Evolutionary conservation across 2,797 vertebrate genomes (phyloP).

Genomic region (Danionella dracula): DNA sequence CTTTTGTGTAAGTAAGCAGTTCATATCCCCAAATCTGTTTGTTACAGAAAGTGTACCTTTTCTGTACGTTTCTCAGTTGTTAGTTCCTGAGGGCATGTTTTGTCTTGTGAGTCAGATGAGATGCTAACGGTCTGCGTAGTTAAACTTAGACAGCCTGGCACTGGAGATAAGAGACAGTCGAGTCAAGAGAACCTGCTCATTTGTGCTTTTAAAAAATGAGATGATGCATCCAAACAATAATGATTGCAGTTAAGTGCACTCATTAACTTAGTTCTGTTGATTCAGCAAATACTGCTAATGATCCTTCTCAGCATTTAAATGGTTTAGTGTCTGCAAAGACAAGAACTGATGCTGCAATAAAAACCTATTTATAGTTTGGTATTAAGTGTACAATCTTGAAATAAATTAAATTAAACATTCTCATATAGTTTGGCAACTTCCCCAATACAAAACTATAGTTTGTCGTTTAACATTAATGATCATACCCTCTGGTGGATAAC

Average conservation of each 20-base stretch:
- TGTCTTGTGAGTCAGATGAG: constrained; percentile 1
- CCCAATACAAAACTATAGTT: too few species aligned
- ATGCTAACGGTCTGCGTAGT: not conserved
- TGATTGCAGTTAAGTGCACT: not conserved
- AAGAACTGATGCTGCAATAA: not conserved
- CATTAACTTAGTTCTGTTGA: not conserved
- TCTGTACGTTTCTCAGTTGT: constrained; percentile 14
- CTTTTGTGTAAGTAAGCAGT: constrained; percentile 11
- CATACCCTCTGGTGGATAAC: too few species aligned
- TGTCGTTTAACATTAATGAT: too few species aligned
- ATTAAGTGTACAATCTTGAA: not conserved
- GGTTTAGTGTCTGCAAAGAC: not conserved
- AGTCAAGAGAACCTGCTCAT: not conserved
- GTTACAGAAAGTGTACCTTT: constrained; percentile 12
- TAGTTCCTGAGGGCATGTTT: constrained; percentile 15
- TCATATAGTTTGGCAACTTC: too few species aligned
- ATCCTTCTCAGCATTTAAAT: not conserved
- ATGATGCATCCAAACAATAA: not conserved
- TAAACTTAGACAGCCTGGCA: constrained; percentile 5
- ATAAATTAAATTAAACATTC: too few species aligned
- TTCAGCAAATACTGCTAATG: not conserved
- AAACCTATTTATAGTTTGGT: not conserved
- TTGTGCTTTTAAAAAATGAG: not conserved
- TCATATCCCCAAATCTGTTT: constrained; percentile 21
- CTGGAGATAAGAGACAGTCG: not conserved